Evolutionary conservation across 2,888 invertebrate species (phyloP).

Genomic region (Zaprionus obscuricornis): DNA sequence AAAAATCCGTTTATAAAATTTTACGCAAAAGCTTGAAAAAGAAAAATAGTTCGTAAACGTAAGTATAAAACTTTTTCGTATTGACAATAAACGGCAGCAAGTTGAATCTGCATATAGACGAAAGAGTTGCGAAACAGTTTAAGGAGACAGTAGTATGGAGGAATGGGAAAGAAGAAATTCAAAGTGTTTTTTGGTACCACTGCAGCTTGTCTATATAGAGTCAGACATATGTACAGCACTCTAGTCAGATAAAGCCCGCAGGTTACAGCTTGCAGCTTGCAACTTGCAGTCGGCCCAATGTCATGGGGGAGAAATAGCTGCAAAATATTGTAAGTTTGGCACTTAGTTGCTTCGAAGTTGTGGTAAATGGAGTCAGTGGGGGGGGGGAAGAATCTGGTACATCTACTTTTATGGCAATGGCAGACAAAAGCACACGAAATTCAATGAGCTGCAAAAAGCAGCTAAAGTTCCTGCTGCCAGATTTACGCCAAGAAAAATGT

Average conservation of each 20-base stretch:
- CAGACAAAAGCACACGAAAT: slow-evolving; percentile 75
- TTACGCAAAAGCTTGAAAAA: slow-evolving; percentile 53
- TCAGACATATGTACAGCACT: slow-evolving; percentile 42
- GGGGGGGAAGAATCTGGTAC: background rate
- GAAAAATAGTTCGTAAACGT: slow-evolving; percentile 53
- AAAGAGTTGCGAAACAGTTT: slow-evolving; percentile 6
- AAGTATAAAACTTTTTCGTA: too few species aligned
- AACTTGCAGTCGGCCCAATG: slow-evolving; percentile 24
- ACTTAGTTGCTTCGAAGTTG: slow-evolving; percentile 55
- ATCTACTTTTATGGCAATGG: slow-evolving; percentile 65
- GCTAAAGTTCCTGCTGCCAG: slow-evolving; percentile 71
- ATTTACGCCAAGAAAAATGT: slow-evolving; percentile 76
- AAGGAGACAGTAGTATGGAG: background rate
- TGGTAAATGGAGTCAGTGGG: background rate
- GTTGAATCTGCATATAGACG: slow-evolving; percentile 18
- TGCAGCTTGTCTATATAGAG: slow-evolving; percentile 30
- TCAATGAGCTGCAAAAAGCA: slow-evolving; percentile 77
- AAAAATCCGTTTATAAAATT: slow-evolving; percentile 64
- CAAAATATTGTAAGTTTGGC: slow-evolving; percentile 62
- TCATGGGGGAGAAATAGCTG: slow-evolving; percentile 16
- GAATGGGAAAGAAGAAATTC: background rate
- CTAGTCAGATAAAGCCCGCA: slow-evolving; percentile 67
- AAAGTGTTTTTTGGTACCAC: slow-evolving; percentile 35
- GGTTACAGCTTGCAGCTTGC: too few species aligned
- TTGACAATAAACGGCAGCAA: slow-evolving; percentile 73